phyloP scores from a whole-genome alignment of 2,797 vertebrate genomes.

The Sebastes itinus region DNA sequence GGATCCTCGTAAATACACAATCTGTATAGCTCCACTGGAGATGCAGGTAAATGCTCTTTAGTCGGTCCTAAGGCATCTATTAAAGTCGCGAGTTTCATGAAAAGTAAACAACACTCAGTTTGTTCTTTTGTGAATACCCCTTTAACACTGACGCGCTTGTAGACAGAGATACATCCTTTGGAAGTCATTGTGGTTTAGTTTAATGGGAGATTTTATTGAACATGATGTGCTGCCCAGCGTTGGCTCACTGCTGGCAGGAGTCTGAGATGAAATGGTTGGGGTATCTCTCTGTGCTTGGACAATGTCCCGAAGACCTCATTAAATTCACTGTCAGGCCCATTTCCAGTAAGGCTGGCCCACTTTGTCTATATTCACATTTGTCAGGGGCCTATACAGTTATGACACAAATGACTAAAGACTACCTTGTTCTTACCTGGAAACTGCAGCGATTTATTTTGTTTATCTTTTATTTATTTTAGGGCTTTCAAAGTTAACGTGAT shows the following conservation, averaged over 20 bases:
- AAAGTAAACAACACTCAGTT: neutral
- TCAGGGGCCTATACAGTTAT: neutral
- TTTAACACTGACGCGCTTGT: neutral
- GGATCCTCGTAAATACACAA: conserved; percentile 76
- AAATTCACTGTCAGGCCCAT: conserved; percentile 43
- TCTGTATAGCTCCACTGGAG: conserved; percentile 86
- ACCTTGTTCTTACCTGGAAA: neutral
- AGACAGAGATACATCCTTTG: conserved; percentile 1
- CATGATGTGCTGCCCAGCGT: conserved; percentile 38
- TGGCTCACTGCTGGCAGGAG: conserved; percentile 42
- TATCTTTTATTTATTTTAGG: neutral
- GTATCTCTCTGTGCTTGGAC: conserved; percentile 45
- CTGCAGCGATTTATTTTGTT: neutral
- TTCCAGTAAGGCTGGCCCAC: conserved; percentile 12
- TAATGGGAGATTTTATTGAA: conserved; percentile 56
- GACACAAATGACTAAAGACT: neutral
- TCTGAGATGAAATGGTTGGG: conserved; percentile 45
- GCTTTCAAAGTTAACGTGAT: no score
- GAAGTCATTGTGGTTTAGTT: conserved; percentile 25
- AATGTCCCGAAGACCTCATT: conserved; percentile 51
- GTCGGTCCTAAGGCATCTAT: neutral
- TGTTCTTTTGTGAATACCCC: neutral
- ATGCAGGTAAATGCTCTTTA: conserved; percentile 85
- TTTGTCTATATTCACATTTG: conserved; percentile 9
- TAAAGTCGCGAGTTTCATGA: neutral